Evolutionary conservation across 2,797 vertebrate species (phyloP).

Genomic region (Dendrocincla tyrannina): DNA sequence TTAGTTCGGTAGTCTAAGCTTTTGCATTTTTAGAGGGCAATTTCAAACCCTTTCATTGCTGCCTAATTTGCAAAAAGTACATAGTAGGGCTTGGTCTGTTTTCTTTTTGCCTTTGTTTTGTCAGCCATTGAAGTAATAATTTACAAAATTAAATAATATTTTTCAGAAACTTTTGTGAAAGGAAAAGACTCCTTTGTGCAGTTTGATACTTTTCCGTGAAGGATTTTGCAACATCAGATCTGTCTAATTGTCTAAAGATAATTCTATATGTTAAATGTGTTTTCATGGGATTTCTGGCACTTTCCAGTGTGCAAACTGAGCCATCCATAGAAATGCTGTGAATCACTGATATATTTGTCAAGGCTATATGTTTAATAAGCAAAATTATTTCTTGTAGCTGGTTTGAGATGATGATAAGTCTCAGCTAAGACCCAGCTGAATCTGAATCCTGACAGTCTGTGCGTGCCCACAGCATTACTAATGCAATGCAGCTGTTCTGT

Average conservation of each 20-base stretch:
- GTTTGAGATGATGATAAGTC: neutral
- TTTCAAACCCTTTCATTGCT: neutral
- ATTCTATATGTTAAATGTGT: neutral
- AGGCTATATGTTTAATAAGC: neutral
- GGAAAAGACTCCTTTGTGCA: neutral
- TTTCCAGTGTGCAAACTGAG: neutral
- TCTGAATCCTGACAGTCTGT: neutral
- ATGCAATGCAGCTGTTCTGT: conserved; percentile 42
- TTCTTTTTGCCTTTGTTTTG: conserved; percentile 8
- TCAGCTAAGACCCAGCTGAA: conserved; percentile 12
- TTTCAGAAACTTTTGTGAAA: neutral
- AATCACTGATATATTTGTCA: neutral
- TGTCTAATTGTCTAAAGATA: neutral
- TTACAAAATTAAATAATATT: neutral
- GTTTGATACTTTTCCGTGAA: neutral
- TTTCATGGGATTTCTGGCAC: neutral
- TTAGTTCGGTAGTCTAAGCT: neutral
- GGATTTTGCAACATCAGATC: neutral
- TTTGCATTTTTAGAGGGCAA: neutral
- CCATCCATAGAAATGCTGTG: neutral
- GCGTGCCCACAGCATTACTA: neutral
- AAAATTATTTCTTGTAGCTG: neutral
- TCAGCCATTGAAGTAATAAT: neutral
- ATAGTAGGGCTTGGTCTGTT: neutral
- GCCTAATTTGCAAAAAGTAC: neutral